These are phyloP conservation scores for Ctenoplectra terminalis DNA, from an alignment of 1,140 invertebrate genomes.

Conservation along the genomic window DNA sequence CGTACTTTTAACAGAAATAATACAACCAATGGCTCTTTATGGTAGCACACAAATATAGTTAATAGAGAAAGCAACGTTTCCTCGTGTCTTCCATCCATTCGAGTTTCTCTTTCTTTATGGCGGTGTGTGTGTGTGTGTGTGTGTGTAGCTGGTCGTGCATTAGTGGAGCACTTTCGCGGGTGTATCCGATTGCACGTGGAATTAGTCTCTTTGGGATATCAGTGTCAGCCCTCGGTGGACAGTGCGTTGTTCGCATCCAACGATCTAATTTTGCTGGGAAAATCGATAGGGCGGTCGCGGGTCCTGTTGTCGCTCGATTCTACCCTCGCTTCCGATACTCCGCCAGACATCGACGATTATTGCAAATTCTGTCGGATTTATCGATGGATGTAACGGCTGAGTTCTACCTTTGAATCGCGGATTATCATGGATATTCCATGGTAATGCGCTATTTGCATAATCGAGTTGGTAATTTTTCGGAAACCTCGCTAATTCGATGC, in stretches of 20 bases:
- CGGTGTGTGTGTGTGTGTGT: too few relatives aligned
- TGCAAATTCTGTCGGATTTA: constrained; percentile 44
- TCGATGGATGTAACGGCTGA: background rate
- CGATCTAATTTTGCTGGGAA: constrained; percentile 40
- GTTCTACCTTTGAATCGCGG: background rate
- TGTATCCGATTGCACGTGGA: constrained; percentile 18
- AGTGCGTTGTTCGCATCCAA: constrained; percentile 2
- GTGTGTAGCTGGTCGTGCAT: too few relatives aligned
- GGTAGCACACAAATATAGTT: too few relatives aligned
- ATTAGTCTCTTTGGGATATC: constrained; percentile 38
- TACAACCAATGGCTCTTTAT: too few relatives aligned
- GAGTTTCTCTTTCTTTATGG: background rate
- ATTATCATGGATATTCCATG: background rate
- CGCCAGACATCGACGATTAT: constrained; percentile 28
- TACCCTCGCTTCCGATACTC: too few relatives aligned
- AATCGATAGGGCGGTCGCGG: constrained; percentile 17
- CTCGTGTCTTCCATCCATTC: background rate
- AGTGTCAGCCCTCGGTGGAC: constrained; percentile 14
- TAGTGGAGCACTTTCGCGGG: background rate
- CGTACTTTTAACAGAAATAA: too few relatives aligned
- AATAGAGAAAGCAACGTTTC: too few relatives aligned
- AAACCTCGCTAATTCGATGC: background rate
- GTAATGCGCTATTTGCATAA: constrained; percentile 8
- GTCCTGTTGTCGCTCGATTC: background rate
- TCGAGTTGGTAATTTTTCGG: background rate